A percentile compares a stretch with the other conserved stretches of the same genome.
Conservation (phyloP, 2,113 vertebrate genomes). For the Dasypus novemcinctus region DNA sequence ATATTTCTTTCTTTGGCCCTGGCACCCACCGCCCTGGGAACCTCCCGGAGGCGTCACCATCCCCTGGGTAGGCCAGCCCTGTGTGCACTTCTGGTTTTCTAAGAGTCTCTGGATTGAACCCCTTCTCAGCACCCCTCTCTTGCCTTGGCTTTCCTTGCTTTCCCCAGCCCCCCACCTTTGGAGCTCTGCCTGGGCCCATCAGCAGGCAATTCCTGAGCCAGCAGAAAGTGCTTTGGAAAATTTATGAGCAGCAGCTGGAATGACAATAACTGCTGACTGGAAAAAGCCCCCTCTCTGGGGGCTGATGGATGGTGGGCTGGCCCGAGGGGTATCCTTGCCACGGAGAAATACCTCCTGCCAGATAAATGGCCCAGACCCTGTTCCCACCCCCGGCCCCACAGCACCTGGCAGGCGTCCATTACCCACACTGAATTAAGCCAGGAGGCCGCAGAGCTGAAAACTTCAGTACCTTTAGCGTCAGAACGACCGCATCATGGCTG, state of each 20-base stretch:
- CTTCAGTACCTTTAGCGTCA: constrained; percentile 24
- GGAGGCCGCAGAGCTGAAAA: background rate
- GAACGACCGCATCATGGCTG: constrained; percentile 4
- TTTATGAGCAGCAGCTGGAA: constrained; percentile 71
- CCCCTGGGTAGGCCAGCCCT: background rate
- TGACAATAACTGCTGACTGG: constrained; percentile 68
- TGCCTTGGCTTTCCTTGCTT: background rate
- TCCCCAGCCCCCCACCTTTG: constrained; percentile 3
- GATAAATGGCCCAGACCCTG: constrained; percentile 37
- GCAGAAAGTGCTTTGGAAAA: constrained; percentile 61
- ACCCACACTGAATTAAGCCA: constrained; percentile 18
- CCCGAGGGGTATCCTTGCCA: constrained; percentile 47
- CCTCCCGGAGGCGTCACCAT: background rate
- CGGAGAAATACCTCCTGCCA: constrained; percentile 54
- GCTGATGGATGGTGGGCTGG: constrained; percentile 64
- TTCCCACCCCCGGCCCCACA: background rate
- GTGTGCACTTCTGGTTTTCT: background rate
- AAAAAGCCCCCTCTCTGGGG: constrained; percentile 42
- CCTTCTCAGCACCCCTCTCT: background rate
- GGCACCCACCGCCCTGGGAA: background rate
- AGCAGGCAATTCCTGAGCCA: constrained; percentile 51
- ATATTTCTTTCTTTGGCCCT: background rate
- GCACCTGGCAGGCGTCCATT: constrained; percentile 65
- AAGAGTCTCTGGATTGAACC: background rate
- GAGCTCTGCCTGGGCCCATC: constrained; percentile 25